Base-by-base conservation (phyloP, 2,113 vertebrate species). In the Holacanthus passer region DNA sequence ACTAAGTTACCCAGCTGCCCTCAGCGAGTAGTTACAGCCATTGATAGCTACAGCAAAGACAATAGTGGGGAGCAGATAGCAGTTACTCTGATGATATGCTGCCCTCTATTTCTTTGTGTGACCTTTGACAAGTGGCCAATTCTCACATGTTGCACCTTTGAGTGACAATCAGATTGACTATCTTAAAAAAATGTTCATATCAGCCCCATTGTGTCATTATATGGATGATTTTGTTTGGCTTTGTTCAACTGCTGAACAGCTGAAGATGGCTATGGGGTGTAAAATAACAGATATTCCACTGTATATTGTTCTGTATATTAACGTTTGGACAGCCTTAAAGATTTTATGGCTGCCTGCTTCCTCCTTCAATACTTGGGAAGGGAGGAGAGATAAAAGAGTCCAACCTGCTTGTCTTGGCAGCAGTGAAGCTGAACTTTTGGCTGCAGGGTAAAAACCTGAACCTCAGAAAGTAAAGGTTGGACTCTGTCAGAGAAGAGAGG, bases 401-500 rank as follows among this genome's bases (percentile, higher is more conserved):
- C 24, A 1, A 69, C 52, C 7, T 81, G 87, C 75, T 92, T 80
- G 66, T 72, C 41, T 89, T 91, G 83, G 88, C 88, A 76, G 52
- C 27, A 2, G 37, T 22, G 69, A 6, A 17, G 24, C 68, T 58
- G 77, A 80, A 71, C 64, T 13, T 76, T 50, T 59, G 65, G 77
- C 87, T 27, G 3, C 2, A 65, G 86, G 83, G 45, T 79, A 84
- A 88, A n/a, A 87, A 89, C 66, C 31, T 59, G 35, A 90, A 73
- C 50, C 74, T 35, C 12, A 29, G 53, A 77, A 32, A 64, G 60
- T 8, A 2, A 67, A 39, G 56, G 47, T 66, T 50, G 60, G 73
- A 77, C 27, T 2, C 77, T 31, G 81, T 65, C 48, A 20, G 48
- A 43, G 48, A 41, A 5, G 50, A 70, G 52, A 67, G 2, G 78